A percentile compares a stretch with the other conserved stretches of the same genome.
phyloP scores from a whole-genome alignment of 2,888 invertebrate species.

The Diarsia dahlii region DNA sequence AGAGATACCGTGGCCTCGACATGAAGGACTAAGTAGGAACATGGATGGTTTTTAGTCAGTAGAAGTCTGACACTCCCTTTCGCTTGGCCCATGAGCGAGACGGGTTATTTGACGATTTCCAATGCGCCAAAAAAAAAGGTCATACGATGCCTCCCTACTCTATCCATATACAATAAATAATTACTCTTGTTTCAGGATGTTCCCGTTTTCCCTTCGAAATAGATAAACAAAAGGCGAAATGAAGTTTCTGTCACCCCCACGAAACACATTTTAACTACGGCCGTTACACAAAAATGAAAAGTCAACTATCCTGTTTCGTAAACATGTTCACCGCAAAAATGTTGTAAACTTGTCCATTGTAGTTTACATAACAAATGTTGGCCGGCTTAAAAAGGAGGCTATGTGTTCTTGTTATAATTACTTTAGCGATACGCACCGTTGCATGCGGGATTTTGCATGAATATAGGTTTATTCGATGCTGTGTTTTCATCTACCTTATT shows the following conservation, averaged over 20 bases:
- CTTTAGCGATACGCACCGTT: conserved; percentile 32
- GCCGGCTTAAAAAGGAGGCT: conserved; percentile 39
- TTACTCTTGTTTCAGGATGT: neutral
- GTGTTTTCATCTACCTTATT: conserved; percentile 22
- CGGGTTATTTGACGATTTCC: no score
- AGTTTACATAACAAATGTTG: conserved; percentile 45
- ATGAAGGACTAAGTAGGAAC: no score
- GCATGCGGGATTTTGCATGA: conserved; percentile 15
- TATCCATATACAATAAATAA: conserved; percentile 1
- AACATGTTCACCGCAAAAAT: conserved; percentile 29
- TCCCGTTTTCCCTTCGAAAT: neutral
- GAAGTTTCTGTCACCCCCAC: neutral
- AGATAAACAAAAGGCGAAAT: conserved; percentile 5
- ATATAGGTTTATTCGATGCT: neutral
- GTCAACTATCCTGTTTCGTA: conserved; percentile 19
- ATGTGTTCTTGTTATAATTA: conserved; percentile 34
- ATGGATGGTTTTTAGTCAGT: no score
- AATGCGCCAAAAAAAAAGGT: no score
- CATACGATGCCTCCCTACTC: no score
- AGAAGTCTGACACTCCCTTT: no score
- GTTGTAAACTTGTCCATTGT: conserved; percentile 39
- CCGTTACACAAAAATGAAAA: neutral
- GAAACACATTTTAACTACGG: conserved; percentile 1
- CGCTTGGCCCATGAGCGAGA: no score
- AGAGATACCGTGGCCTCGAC: no score